Evolutionary conservation across 1,140 invertebrate species (phyloP), one percentile per base, ranked within the genome.

Genomic region (Hesperophylax magnus): DNA sequence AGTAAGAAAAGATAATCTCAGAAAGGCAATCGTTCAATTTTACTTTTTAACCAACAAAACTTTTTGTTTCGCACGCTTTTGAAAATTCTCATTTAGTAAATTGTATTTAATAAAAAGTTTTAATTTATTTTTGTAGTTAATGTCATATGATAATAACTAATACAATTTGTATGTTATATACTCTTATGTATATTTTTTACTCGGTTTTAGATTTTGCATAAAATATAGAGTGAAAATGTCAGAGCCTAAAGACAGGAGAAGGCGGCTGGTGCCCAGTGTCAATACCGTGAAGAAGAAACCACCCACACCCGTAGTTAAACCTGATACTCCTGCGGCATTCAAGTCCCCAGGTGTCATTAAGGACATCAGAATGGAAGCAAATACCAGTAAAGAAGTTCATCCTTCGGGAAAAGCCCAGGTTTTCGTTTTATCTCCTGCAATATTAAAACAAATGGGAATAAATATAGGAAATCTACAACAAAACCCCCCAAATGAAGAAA

Each of bases 381-480:
- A 24, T n/a, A 56, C 27, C 18, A 63, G 20, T 20, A 47, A 61
- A 39, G 56, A 63, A 14, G 22, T 18, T 18, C 5, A 18, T 24
- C 11, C n/a, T 75, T 4, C 20, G 22, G 61, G 47, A 6, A 79
- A 83, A 63, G 76, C 85, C 61, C 85, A 89, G 80, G 86, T 89
- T 18, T 86, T 88, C 85, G 88, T 90, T 31, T 82, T 90, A 61
- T 85, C 89, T 80, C 89, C 89, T 61, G 86, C 88, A 77, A 79
- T 89, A 63, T 85, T 90, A 58, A 85, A 88, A 85, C 86, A 89
- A 81, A 86, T 89, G 81, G 88, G 88, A 39, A 88, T 90, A 72
- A 85, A 87, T 85, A 85, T 88, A 79, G 85, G 84, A 74, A 85
- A 84, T 81, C 82, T 87, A 71, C 65, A 77, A 80, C 24, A 31